phyloP scores from a whole-genome alignment of 2,113 vertebrate genomes.

The Labeo catla region DNA sequence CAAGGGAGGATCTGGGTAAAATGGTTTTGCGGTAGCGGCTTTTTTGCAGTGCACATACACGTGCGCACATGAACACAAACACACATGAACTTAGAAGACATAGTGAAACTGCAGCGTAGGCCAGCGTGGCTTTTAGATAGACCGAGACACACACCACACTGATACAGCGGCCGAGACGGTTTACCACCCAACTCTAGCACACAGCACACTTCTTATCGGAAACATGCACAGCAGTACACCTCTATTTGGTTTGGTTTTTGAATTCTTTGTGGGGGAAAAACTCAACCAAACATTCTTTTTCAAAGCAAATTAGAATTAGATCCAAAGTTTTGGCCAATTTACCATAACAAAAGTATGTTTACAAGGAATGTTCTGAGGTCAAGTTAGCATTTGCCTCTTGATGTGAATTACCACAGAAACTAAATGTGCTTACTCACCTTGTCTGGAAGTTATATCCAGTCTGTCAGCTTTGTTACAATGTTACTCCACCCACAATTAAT shows the following conservation, averaged over 20 bases:
- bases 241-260: neutral
- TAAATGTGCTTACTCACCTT: neutral
- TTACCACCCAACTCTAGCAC: conserved; percentile 29
- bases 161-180: neutral
- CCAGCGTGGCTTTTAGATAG: conserved; percentile 13
- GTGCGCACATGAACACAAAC: neutral
- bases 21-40: conserved; percentile 41
- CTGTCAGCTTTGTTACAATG: neutral
- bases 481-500: neutral
- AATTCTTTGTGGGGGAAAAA: neutral
- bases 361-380: neutral
- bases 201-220: conserved; percentile 23
- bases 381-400: neutral
- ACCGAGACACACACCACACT: conserved; percentile 34
- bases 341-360: neutral
- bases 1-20: conserved; percentile 42
- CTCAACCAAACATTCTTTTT: neutral
- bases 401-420: neutral
- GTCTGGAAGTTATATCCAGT: neutral
- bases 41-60: conserved; percentile 21
- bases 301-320: neutral
- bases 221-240: neutral
- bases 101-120: conserved; percentile 13
- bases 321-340: neutral
- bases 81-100: neutral